Evolutionary conservation across 2,888 invertebrate species (phyloP), one percentile per base, ranked within the genome.

Genomic region (Diarsia brunnea): DNA sequence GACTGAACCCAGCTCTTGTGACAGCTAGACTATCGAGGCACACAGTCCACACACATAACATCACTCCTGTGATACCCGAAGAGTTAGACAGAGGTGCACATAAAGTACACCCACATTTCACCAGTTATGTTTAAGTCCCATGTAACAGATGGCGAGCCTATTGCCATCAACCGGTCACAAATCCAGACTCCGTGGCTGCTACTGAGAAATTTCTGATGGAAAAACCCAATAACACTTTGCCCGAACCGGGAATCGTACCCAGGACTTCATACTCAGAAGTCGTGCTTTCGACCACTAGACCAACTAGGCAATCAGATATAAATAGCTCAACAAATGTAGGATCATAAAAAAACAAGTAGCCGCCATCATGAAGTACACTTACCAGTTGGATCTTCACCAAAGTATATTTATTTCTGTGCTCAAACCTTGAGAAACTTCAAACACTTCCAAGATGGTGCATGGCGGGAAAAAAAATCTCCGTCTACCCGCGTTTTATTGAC

Each of bases 401-500:
- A 88, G 79, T 82, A 74, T 84, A 91, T 92, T 91, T 91, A 90
- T 91, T 88, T 91, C 91, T 87, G 90, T 89, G 82, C 88, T 89
- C 82, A 79, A 91, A 85, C 74, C 79, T 86, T 88, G 89, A 89
- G 89, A 88, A 85, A 84, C 81, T 91, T 0, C 93, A 94, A 94
- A 94, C 94, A 95, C 94, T 95, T 74, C 64, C 73, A 86, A 79
- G 76, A 85, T 81, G 81, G 83, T 86, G 88, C 45, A 64, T 24
- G 78, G 84, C 69, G 55, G 49, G 71, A 78, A 78, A 90, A n/a
- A 91, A 92, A 92, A 92, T 91, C 91, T 91, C 92, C 92, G 90
- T 92, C 92, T 86, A 83, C 79, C 85, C 77, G 84, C 73, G 53
- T 95, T 38, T 38, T 38, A 93, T 95, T 94, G 91, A 94, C 93